Evolutionary conservation across 2,797 vertebrate species (phyloP).

Genomic region (Enteromius paludinosus): DNA sequence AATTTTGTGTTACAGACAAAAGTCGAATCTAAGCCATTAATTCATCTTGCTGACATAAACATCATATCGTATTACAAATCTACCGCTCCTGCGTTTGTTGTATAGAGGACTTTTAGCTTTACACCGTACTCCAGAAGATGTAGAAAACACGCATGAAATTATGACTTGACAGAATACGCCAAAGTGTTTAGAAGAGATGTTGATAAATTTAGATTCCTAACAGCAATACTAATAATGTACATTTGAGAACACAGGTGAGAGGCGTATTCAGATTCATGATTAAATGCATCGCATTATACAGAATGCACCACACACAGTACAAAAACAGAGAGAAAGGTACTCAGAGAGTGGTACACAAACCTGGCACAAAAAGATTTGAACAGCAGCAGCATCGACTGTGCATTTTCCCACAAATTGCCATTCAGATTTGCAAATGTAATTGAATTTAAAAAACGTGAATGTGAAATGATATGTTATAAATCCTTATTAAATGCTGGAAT

Average conservation of each 20-base stretch:
- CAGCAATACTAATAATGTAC: neutral
- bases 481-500: neutral
- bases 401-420: neutral
- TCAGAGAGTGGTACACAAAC: neutral
- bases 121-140: neutral
- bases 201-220: no score
- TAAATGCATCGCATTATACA: neutral
- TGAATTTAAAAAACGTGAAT: neutral
- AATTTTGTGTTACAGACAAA: neutral
- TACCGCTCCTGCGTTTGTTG: neutral
- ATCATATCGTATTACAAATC: neutral
- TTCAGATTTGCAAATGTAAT: neutral
- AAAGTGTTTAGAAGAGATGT: neutral
- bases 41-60: neutral
- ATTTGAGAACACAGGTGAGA: neutral
- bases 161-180: neutral
- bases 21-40: neutral
- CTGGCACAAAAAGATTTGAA: neutral
- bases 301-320: neutral
- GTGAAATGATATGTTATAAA: neutral
- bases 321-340: neutral
- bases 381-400: neutral
- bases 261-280: neutral
- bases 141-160: no score
- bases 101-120: neutral